phyloP scores from a whole-genome alignment of 2,113 vertebrate species.

The Notothenia rossii region DNA sequence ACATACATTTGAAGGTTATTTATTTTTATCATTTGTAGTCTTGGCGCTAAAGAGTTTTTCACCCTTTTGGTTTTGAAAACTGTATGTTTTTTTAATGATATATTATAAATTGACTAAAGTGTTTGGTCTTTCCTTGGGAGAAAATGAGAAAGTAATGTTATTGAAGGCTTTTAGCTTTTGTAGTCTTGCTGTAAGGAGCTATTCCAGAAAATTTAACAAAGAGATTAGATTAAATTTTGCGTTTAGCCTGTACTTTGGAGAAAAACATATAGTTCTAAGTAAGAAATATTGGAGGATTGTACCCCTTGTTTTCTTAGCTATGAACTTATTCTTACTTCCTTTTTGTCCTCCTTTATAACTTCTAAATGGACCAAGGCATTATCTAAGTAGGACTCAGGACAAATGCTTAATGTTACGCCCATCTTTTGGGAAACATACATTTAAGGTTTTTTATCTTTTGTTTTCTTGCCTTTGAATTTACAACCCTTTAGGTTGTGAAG shows the following conservation, averaged over 20 bases:
- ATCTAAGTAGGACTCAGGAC: background rate
- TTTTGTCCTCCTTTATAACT: background rate
- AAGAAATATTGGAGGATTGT: too few relatives aligned
- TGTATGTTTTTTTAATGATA: background rate
- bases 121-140: too few relatives aligned
- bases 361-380: background rate
- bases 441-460: background rate
- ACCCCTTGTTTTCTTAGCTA: background rate
- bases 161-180: background rate
- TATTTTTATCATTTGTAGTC: background rate
- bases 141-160: too few relatives aligned
- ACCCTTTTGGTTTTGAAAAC: background rate
- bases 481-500: background rate
- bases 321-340: background rate
- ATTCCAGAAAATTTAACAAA: background rate
- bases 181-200: background rate
- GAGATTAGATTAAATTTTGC: background rate
- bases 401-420: background rate
- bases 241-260: background rate
- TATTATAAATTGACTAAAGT: too few relatives aligned
- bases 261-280: background rate
- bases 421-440: background rate
- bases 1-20: background rate
- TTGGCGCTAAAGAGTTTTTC: background rate
- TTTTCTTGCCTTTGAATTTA: background rate